Conservation (phyloP, 2,888 invertebrate genomes). For the Cephalotes varians region DNA sequence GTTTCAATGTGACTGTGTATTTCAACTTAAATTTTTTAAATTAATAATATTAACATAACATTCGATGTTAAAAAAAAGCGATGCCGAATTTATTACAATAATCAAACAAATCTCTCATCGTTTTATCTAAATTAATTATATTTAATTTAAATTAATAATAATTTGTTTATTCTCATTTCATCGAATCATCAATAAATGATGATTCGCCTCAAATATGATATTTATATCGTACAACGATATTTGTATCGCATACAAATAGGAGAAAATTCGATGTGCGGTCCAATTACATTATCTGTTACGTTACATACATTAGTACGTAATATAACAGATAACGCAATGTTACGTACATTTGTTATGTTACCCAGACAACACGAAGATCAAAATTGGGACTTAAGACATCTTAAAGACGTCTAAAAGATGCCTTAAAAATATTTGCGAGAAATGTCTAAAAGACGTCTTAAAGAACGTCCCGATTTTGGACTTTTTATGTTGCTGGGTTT, state of each 20-base stretch:
- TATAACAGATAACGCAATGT: not conserved
- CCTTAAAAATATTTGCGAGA: no score
- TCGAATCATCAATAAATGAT: not conserved
- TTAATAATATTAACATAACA: no score
- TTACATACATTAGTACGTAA: not conserved
- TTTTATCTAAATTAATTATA: constrained; percentile 5
- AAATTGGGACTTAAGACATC: no score
- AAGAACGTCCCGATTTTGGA: no score
- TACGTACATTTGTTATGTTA: no score
- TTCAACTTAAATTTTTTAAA: no score
- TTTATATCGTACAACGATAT: no score
- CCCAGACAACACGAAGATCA: no score
- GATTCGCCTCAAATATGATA: constrained; percentile 4
- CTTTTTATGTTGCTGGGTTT: no score
- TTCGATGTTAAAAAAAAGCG: not conserved
- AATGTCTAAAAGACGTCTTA: no score
- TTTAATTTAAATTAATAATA: constrained; percentile 2
- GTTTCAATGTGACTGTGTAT: not conserved
- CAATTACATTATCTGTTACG: constrained; percentile 10
- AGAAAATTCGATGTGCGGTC: constrained; percentile 6
- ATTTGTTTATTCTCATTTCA: constrained; percentile 10
- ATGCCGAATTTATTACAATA: not conserved
- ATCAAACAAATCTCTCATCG: not conserved
- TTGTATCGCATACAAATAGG: not conserved
- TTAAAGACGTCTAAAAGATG: no score